These are phyloP conservation scores for Neosilurus mollespiculum DNA, from an alignment of 2,797 vertebrate genomes.

Conservation along the genomic window DNA sequence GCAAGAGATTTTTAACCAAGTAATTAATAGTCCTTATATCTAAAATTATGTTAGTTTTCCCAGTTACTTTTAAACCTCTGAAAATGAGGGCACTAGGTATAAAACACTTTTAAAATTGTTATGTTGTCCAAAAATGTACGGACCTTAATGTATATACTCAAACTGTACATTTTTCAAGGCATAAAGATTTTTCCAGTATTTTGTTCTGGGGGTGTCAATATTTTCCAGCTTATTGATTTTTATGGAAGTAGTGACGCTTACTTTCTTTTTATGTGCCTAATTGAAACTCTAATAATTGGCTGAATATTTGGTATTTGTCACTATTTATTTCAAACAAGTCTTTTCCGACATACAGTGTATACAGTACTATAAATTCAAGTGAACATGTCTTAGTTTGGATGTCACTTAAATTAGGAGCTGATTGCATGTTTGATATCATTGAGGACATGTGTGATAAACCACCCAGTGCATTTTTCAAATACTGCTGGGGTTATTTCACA, in stretches of 20 bases:
- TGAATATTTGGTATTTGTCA: neutral
- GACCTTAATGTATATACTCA: no score
- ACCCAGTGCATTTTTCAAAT: neutral
- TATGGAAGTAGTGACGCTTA: neutral
- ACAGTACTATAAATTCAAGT: no score
- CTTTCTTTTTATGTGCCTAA: conserved; percentile 8
- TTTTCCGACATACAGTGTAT: neutral
- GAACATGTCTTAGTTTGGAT: neutral
- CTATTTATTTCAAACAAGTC: neutral
- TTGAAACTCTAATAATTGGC: conserved; percentile 7
- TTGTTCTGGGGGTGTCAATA: neutral
- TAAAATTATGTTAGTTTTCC: no score
- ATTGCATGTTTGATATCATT: neutral
- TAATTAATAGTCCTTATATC: no score
- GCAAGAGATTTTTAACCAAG: no score
- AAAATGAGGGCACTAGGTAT: no score
- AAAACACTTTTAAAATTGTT: no score
- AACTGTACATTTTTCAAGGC: no score
- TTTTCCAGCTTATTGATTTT: conserved; percentile 1
- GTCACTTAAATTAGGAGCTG: neutral
- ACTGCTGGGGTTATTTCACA: conserved; percentile 5
- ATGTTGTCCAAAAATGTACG: no score
- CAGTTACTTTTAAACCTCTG: no score
- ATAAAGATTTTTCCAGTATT: neutral
- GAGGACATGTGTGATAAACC: neutral